Conservation (phyloP, 2,113 vertebrate species). For the Cettia cetti region DNA sequence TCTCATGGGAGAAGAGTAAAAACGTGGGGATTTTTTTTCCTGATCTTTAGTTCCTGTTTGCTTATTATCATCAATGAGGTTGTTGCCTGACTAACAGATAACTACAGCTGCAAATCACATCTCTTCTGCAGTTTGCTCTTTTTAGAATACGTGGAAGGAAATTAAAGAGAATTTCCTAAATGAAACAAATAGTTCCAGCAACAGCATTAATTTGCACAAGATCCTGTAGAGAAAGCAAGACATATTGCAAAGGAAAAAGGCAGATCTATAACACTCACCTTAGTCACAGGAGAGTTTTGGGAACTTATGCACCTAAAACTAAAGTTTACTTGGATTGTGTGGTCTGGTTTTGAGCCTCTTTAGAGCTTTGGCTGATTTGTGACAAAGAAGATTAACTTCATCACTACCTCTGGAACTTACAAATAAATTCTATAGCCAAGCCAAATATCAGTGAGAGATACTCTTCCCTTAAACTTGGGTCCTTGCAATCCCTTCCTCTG, state of each 20-base stretch:
- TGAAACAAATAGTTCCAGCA: not conserved
- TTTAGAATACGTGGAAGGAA: not conserved
- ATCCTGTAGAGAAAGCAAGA: not conserved
- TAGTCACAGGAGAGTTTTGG: not conserved
- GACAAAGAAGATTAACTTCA: not conserved
- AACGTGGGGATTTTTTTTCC: not conserved
- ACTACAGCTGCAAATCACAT: not conserved
- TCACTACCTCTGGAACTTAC: not conserved
- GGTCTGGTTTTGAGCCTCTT: not conserved
- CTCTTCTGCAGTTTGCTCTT: not conserved
- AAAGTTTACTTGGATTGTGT: not conserved
- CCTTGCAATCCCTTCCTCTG: not conserved
- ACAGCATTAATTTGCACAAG: not conserved
- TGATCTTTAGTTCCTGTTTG: not conserved
- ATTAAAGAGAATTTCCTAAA: not conserved
- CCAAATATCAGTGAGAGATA: not conserved
- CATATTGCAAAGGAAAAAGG: not conserved
- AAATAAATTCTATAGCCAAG: not conserved
- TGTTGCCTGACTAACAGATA: not conserved
- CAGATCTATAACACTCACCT: not conserved
- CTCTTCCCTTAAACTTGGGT: not conserved
- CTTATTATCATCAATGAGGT: slow-evolving; percentile 3
- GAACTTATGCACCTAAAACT: not conserved
- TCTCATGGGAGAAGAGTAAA: not conserved
- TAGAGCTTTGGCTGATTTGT: not conserved